phyloP scores from a whole-genome alignment of 2,113 vertebrate genomes.

The Aspidoscelis tigris region DNA sequence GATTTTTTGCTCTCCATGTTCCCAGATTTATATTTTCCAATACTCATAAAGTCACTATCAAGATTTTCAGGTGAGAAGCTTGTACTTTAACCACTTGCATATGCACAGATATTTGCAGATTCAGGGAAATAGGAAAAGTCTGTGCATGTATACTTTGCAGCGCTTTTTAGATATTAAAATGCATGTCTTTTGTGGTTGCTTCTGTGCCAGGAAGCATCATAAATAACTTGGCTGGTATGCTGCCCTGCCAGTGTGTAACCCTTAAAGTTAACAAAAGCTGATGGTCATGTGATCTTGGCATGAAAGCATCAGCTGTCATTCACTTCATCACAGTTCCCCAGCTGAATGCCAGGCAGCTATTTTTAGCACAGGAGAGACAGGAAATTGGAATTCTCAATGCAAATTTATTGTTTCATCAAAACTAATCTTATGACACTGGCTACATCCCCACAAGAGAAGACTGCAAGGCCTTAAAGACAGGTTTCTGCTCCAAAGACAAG shows the following conservation, averaged over 20 bases:
- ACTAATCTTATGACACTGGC: conserved; percentile 30
- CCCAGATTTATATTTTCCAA: conserved; percentile 24
- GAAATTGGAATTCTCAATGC: conserved; percentile 61
- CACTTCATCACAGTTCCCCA: conserved; percentile 49
- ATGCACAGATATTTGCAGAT: neutral
- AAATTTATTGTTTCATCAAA: conserved; percentile 26
- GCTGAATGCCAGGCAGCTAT: conserved; percentile 51
- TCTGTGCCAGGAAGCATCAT: conserved; percentile 35
- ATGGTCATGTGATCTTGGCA: conserved; percentile 42
- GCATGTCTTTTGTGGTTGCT: rapidly evolving
- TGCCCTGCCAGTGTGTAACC: conserved; percentile 32
- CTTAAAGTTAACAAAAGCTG: conserved; percentile 62
- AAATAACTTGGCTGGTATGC: rapidly evolving
- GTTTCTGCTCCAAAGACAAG: too few species aligned
- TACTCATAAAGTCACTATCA: neutral
- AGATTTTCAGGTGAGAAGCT: rapidly evolving
- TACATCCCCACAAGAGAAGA: neutral
- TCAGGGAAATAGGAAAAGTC: conserved; percentile 22
- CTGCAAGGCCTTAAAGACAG: too few species aligned
- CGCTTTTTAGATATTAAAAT: rapidly evolving
- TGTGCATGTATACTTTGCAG: neutral
- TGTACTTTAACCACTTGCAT: too few species aligned
- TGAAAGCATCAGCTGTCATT: conserved; percentile 60
- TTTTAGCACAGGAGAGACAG: conserved; percentile 60
- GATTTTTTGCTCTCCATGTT: neutral